Base-by-base conservation (phyloP, 1,140 invertebrate genomes). In the Pararge aegeria region DNA sequence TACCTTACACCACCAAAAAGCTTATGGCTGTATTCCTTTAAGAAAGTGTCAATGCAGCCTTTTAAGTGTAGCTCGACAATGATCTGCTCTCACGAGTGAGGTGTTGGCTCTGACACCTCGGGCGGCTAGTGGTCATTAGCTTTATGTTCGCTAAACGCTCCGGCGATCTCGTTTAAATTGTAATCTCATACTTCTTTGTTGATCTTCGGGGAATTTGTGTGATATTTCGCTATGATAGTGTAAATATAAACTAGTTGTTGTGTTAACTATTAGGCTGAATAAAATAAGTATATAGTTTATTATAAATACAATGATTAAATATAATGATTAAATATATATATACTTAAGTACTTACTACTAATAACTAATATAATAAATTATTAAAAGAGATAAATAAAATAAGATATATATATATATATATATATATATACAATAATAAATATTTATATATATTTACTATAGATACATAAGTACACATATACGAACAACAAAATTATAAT, bases 11-110 rank as follows among this genome's bases (percentile, higher is more conserved):
- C 56, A 48, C 30, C 42, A 37, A 27, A 42, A 16, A 27, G 3
- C 54, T 42, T 1, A 20, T 55, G 49, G 21, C 51, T 18, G 58
- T 66, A 66, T 59, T 61, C 52, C 63, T 64, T 64, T 70, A 61
- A 66, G 57, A 64, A 63, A 40, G 44, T 61, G 50, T 66, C 53
- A 66, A 60, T 66, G 18, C 38, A 53, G 50, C 40, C 50, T 60
- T 52, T 52, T 34, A 60, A 60, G 57, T 60, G 57, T 46, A 40
- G 46, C n/a, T n/a, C 42, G 21, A 53, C 57, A 60, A 53, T 19
- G 57, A 60, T 60, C 49, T 16, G 20, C 21, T 49, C 24, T 54
- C 18, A 34, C 24, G 46, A 49, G 54, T 38, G 46, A 49, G 54
- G 42, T 46, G 54, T 48, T 15, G 37, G 27, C 15, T 29, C 16